A percentile compares a stretch with the other conserved stretches of the same genome.
Conservation (phyloP, 2,888 invertebrate genomes). For the Chloroclystis v-ata region DNA sequence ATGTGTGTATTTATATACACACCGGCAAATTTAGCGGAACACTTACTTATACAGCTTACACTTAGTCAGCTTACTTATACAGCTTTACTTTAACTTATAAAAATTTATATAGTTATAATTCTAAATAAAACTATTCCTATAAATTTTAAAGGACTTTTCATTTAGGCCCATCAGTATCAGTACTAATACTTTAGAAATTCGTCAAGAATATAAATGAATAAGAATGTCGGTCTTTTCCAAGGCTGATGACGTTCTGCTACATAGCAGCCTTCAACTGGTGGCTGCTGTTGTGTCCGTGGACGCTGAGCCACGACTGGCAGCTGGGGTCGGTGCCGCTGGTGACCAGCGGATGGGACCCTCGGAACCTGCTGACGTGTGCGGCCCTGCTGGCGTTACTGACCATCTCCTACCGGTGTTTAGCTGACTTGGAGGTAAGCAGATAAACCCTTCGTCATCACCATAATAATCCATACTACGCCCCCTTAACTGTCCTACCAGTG, state of each 20-base stretch:
- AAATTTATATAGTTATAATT: too few species aligned
- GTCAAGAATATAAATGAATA: too few species aligned
- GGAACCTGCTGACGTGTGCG: constrained; percentile 85
- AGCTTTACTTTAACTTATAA: too few species aligned
- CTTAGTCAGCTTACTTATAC: too few species aligned
- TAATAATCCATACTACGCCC: too few species aligned
- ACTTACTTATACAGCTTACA: too few species aligned
- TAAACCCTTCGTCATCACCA: background rate
- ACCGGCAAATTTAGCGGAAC: too few species aligned
- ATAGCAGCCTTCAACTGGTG: constrained; percentile 90
- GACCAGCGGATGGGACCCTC: constrained; percentile 81
- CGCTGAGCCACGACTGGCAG: constrained; percentile 93
- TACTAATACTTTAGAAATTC: too few species aligned
- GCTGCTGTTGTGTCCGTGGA: constrained; percentile 87
- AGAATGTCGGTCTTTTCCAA: constrained; percentile 2
- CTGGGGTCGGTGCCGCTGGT: constrained; percentile 91
- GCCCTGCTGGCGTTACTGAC: constrained; percentile 80
- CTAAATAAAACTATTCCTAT: too few species aligned
- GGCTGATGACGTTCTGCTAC: constrained; percentile 57
- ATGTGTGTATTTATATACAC: too few species aligned
- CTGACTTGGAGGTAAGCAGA: constrained; percentile 81
- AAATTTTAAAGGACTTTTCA: too few species aligned
- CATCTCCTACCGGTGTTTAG: constrained; percentile 79
- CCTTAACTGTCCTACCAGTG: constrained; percentile 81
- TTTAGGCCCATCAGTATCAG: too few species aligned